These are phyloP conservation scores for Masnerella sp. DNA, from an alignment of 2,888 invertebrate genomes.

Conservation along the genomic window DNA sequence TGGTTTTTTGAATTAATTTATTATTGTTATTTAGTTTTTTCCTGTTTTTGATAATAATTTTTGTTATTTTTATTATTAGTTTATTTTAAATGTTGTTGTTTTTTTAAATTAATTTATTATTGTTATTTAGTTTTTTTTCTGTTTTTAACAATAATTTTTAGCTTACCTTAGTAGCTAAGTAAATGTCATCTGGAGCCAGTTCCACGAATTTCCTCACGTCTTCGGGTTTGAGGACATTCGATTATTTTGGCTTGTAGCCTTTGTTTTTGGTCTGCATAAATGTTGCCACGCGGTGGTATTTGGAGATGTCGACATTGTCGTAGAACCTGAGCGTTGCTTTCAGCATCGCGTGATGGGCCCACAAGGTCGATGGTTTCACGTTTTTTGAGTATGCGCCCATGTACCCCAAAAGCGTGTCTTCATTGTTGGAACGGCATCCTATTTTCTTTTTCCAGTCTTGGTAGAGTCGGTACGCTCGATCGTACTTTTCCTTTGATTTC, in stretches of 20 bases:
- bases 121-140: not conserved
- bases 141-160: not conserved
- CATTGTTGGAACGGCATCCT: not conserved
- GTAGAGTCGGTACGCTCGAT: not conserved
- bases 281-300: not conserved
- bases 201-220: not conserved
- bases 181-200: not conserved
- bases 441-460: not conserved
- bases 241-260: not conserved
- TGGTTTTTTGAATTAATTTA: not conserved
- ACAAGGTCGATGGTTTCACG: not conserved
- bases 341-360: not conserved
- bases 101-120: not conserved
- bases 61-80: no score
- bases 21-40: no score
- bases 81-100: not conserved
- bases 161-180: not conserved
- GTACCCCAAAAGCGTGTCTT: not conserved
- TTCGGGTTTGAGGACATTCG: not conserved
- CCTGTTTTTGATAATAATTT: not conserved
- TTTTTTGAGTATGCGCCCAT: not conserved
- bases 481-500: not conserved
- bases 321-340: not conserved
- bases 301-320: not conserved
- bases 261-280: not conserved